Base-by-base conservation (phyloP, 2,888 invertebrate genomes). In the Pollenia labialis region DNA sequence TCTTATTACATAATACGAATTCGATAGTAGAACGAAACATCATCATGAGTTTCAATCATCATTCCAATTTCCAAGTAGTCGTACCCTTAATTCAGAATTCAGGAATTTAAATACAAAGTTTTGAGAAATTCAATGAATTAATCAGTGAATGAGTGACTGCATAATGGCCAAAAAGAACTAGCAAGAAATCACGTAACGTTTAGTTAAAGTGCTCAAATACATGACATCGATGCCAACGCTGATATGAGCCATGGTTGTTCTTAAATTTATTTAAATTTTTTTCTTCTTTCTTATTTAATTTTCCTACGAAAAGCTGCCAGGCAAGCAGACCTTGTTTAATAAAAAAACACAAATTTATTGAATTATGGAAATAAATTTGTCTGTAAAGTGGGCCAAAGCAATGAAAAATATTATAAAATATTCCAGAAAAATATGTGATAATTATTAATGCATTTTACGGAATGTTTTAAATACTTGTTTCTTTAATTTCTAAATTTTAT, bases 1-100 rank as follows among this genome's bases (percentile, higher is more conserved):
- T 72, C 79, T 44, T 58, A 64, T 84, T 84, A 84, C 84, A 84
- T 84, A 84, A 84, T 56, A 68, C 11, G 54, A 64, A 62, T n/a
- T 32, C 32, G 32, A 32, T 32, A 32, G 62, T 11, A 68, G 32
- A n/a, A 46, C 46, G 4, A 16, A 50, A n/a, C 68, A 50, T 50
- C 11, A 23, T 32, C n/a, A n/a, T 50, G 11, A 40, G 23, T 32
- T 23, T 66, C 66, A 66, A 52, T 50, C 11, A 50, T 32, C 40
- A 40, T 6, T 32, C 32, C 32, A 4, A 32, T 32, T 32, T 32
- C 32, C 32, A 32, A 32, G 32, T 32, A 32, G 4, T 32, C 32
- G 32, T 32, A 6, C 32, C 32, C 32, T 9, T 40, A 42, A 44
- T 40, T 42, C 40, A 62, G 12, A 42, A 62, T 58, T 32, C 9